A percentile compares a stretch with the other conserved stretches of the same genome.
Conservation (phyloP, 2,797 vertebrate genomes). For the Nasua narica region DNA sequence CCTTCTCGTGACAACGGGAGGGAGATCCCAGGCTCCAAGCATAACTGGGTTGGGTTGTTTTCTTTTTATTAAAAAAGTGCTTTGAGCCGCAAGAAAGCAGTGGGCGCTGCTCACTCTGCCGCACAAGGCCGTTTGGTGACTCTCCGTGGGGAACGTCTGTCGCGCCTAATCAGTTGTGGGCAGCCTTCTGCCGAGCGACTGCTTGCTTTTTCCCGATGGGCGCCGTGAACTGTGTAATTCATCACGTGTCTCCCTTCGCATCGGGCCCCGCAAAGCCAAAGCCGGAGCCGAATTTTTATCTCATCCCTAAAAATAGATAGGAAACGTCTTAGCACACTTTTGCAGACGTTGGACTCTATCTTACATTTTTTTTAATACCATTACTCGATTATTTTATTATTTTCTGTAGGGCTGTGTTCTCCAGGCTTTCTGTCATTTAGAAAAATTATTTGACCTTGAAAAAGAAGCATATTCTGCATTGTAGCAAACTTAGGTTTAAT, state of each 20-base stretch:
- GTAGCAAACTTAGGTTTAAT: background rate
- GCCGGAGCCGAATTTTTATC: background rate
- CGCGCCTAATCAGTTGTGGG: accelerated
- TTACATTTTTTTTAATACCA: background rate
- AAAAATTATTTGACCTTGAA: background rate
- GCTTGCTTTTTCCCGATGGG: background rate
- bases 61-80: background rate
- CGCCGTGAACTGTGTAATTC: background rate
- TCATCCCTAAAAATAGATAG: background rate
- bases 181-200: background rate
- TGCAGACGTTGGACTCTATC: background rate
- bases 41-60: background rate
- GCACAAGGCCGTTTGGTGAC: background rate
- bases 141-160: too few species aligned
- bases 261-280: background rate
- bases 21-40: background rate
- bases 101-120: accelerated
- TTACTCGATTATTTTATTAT: background rate
- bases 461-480: background rate
- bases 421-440: background rate
- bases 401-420: background rate
- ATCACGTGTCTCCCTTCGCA: background rate
- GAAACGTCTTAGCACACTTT: background rate
- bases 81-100: background rate
- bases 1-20: background rate